A percentile compares a stretch with the other conserved stretches of the same genome.
phyloP scores from a whole-genome alignment of 2,888 invertebrate species.

The Sesia apiformis region DNA sequence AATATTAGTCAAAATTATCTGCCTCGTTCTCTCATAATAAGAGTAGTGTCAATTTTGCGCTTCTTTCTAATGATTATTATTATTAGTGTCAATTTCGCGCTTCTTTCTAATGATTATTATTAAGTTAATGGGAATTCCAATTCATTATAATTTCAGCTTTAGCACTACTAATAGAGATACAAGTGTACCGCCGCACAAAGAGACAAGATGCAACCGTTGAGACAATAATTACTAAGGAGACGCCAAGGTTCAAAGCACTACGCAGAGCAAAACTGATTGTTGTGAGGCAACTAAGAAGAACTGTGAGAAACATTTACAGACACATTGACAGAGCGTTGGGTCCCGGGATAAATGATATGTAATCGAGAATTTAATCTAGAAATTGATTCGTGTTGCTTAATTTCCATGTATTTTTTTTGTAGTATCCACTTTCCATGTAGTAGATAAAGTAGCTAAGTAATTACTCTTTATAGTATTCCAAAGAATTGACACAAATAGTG shows the following conservation, averaged over 20 bases:
- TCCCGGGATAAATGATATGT: conserved; percentile 12
- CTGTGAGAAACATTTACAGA: conserved; percentile 17
- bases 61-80: too few species aligned
- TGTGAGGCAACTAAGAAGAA: conserved; percentile 19
- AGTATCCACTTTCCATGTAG: too few species aligned
- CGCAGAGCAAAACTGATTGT: not conserved
- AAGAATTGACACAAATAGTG: too few species aligned
- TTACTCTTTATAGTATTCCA: too few species aligned
- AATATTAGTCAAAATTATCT: too few species aligned
- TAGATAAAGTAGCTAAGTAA: too few species aligned
- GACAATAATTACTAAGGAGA: not conserved
- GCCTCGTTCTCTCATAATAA: too few species aligned
- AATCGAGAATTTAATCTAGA: too few species aligned
- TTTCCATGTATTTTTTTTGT: too few species aligned
- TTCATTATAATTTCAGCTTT: conserved; percentile 25
- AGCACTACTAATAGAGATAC: conserved; percentile 38
- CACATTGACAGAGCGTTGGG: conserved; percentile 44
- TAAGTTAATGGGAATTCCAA: not conserved
- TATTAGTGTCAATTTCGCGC: not conserved
- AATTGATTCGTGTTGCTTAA: too few species aligned
- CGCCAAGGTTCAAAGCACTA: conserved; percentile 9
- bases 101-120: too few species aligned
- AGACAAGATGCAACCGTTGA: not conserved
- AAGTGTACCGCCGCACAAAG: conserved; percentile 33
- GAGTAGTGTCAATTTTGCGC: too few species aligned